A percentile compares a stretch with the other conserved stretches of the same genome.
Conservation (phyloP, 2,797 vertebrate genomes). For the Takifugu rubripes region DNA sequence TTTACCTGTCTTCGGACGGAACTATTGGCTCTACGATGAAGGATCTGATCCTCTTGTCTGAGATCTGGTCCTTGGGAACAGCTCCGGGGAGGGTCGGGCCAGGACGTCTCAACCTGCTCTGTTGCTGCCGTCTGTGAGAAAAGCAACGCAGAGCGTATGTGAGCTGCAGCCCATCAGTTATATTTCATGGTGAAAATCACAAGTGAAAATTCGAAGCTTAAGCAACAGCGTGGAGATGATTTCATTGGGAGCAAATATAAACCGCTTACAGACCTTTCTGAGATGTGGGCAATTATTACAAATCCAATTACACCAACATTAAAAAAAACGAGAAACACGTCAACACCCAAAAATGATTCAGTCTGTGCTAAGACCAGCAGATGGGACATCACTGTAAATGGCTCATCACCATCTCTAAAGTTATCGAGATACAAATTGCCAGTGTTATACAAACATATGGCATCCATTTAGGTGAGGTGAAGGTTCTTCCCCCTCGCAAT, state of each 20-base stretch:
- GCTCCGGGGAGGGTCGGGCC: constrained; percentile 27
- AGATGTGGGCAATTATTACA: background rate
- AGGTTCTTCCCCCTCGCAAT: too few relatives aligned
- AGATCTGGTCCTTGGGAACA: constrained; percentile 31
- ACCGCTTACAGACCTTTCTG: background rate
- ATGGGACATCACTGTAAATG: too few relatives aligned
- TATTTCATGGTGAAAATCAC: background rate
- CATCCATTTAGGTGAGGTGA: background rate
- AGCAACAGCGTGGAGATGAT: background rate
- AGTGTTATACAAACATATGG: background rate
- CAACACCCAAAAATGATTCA: background rate
- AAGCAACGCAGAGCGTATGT: constrained; percentile 13
- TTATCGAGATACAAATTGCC: background rate
- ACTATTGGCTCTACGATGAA: constrained; percentile 33
- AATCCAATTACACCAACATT: background rate
- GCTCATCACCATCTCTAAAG: too few relatives aligned
- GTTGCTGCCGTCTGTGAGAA: constrained; percentile 40
- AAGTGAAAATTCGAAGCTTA: background rate
- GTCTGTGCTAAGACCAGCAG: too few relatives aligned
- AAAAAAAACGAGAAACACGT: background rate
- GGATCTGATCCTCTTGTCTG: constrained; percentile 38
- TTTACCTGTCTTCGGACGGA: constrained; percentile 47
- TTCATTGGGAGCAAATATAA: background rate
- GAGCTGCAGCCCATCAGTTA: constrained; percentile 1
- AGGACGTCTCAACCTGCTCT: constrained; percentile 30